A percentile compares a stretch with the other conserved stretches of the same genome.
phyloP scores from a whole-genome alignment of 2,113 vertebrate genomes.

The Xiphophorus hellerii region DNA sequence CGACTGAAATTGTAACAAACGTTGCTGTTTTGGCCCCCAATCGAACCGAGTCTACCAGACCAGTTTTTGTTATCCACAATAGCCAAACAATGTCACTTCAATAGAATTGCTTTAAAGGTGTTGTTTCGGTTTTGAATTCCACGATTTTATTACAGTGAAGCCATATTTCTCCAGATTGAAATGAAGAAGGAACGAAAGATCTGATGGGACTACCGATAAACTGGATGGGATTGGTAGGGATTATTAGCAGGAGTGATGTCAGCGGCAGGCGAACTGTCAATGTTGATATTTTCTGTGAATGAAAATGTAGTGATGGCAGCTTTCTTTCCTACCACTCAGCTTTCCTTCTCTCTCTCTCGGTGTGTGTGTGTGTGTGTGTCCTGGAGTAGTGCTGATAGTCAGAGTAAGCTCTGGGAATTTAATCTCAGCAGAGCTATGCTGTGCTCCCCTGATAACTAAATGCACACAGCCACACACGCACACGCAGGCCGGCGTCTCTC shows the following conservation, averaged over 20 bases:
- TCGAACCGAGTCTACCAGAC: no score
- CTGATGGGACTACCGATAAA: constrained; percentile 40
- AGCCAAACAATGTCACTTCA: no score
- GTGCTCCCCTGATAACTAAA: constrained; percentile 73
- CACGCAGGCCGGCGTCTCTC: constrained; percentile 33
- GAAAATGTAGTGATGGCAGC: constrained; percentile 59
- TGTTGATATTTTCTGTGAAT: constrained; percentile 66
- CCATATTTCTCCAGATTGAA: not conserved
- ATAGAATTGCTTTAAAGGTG: not conserved
- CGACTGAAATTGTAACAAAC: no score
- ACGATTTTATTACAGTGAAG: not conserved
- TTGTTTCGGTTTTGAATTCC: not conserved
- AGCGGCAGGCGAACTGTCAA: constrained; percentile 50
- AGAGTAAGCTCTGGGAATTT: constrained; percentile 75
- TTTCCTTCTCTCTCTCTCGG: constrained; percentile 41
- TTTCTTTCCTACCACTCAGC: constrained; percentile 45
- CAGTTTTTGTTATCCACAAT: not conserved
- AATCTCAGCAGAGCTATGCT: constrained; percentile 75
- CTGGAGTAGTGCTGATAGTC: constrained; percentile 76
- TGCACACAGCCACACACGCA: constrained; percentile 25
- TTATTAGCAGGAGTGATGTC: constrained; percentile 53
- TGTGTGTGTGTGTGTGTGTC: constrained; percentile 41
- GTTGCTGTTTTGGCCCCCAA: no score
- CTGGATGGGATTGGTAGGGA: constrained; percentile 47
- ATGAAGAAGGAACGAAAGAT: not conserved